Conservation (phyloP, 2,113 vertebrate species). For the Eidolon helvum region DNA sequence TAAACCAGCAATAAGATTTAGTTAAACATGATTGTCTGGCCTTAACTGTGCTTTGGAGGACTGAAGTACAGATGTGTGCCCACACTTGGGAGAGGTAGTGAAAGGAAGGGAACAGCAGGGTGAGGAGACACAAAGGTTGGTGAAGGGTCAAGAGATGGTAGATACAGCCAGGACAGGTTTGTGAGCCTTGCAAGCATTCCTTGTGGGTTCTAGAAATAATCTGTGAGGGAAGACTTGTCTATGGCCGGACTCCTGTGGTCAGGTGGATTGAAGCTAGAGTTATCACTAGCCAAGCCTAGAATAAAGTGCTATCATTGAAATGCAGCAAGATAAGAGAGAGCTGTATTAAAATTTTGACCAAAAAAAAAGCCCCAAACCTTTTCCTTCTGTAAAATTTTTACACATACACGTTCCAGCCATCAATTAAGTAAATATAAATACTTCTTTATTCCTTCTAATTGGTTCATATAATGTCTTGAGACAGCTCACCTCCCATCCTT, state of each 20-base stretch:
- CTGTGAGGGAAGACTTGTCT: neutral
- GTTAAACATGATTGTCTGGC: neutral
- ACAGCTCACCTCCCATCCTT: neutral
- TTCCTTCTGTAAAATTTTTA: neutral
- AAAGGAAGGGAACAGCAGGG: neutral
- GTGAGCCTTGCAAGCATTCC: neutral
- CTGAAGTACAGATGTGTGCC: neutral
- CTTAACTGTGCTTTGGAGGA: neutral
- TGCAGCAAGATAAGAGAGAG: neutral
- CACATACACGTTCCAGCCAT: neutral
- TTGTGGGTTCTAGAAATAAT: neutral
- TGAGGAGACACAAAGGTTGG: neutral
- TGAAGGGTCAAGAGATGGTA: neutral
- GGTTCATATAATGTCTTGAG: neutral
- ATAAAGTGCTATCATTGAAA: neutral
- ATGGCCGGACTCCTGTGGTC: neutral
- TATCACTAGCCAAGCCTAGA: neutral
- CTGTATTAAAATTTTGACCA: neutral
- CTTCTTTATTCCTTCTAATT: neutral
- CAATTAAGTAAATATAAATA: neutral
- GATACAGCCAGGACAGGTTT: neutral
- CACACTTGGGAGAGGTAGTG: neutral
- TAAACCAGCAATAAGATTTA: neutral
- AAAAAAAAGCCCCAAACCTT: neutral
- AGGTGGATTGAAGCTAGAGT: neutral